phyloP scores from a whole-genome alignment of 2,113 vertebrate species.

The Tragelaphus strepsiceros region DNA sequence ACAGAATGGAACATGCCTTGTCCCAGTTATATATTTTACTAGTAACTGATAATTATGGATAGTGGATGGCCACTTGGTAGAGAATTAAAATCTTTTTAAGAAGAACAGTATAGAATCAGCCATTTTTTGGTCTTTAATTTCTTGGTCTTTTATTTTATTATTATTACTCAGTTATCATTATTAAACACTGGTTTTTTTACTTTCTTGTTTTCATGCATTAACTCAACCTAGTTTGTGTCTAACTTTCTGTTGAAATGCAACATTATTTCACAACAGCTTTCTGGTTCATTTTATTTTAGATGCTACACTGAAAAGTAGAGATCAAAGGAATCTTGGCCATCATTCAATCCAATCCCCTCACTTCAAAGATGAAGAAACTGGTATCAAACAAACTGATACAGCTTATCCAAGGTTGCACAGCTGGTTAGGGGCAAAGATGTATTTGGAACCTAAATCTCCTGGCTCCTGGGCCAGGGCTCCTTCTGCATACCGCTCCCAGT shows the following conservation, averaged over 20 bases:
- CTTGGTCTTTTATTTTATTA: not conserved
- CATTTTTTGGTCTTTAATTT: not conserved
- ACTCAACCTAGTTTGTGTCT: not conserved
- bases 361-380: constrained; percentile 1
- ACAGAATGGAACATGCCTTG: not conserved
- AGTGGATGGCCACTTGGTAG: not conserved
- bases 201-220: not conserved
- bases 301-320: not conserved
- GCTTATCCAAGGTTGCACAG: not conserved
- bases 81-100: not conserved
- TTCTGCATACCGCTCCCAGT: not conserved
- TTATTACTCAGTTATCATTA: not conserved
- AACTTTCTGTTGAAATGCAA: not conserved
- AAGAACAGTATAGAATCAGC: not conserved
- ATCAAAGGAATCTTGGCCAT: not conserved
- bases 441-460: not conserved
- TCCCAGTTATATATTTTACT: not conserved
- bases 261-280: constrained; percentile 27
- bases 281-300: not conserved
- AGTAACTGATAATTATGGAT: not conserved
- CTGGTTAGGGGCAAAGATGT: not conserved
- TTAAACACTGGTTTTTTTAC: not conserved
- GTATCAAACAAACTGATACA: not conserved
- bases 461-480: not conserved
- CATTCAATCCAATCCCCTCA: not conserved